Percentiles rank a stretch among this genome's conserved stretches.
Conservation (phyloP, 2,888 invertebrate genomes). For the Cephus sareptanus region DNA sequence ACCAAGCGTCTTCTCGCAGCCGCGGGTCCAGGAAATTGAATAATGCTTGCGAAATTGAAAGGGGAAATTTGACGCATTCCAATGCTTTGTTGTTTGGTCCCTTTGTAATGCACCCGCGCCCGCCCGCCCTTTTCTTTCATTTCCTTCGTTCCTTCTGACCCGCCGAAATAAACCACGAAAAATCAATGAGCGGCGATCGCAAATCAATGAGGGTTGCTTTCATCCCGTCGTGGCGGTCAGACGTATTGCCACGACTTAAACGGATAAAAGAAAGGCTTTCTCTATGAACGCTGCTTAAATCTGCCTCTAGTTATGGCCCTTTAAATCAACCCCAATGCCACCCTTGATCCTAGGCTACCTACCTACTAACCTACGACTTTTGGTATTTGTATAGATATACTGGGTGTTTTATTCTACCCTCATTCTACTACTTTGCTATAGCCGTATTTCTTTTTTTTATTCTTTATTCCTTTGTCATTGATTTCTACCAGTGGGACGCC, state of each 20-base stretch:
- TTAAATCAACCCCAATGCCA: neutral
- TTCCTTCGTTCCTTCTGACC: constrained; percentile 1
- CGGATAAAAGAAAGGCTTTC: constrained; percentile 1
- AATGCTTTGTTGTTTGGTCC: constrained; percentile 45
- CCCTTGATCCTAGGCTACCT: neutral
- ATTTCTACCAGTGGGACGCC: neutral
- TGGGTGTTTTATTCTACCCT: neutral
- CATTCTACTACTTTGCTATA: neutral
- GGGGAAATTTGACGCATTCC: constrained; percentile 55
- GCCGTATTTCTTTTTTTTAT: neutral
- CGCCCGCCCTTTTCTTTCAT: neutral
- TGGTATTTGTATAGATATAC: neutral
- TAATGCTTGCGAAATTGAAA: constrained; percentile 54
- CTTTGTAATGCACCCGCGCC: constrained; percentile 17
- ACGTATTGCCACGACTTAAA: neutral
- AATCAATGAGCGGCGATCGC: neutral
- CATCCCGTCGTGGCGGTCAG: neutral
- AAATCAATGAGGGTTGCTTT: neutral
- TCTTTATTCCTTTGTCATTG: neutral
- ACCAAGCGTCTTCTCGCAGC: constrained; percentile 34
- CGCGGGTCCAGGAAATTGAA: constrained; percentile 58
- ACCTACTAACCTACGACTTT: neutral
- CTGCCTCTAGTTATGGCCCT: constrained; percentile 7
- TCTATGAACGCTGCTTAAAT: neutral
- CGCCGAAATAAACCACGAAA: neutral